Conservation (phyloP, 1,140 invertebrate species). For the Zaprionus inermis region DNA sequence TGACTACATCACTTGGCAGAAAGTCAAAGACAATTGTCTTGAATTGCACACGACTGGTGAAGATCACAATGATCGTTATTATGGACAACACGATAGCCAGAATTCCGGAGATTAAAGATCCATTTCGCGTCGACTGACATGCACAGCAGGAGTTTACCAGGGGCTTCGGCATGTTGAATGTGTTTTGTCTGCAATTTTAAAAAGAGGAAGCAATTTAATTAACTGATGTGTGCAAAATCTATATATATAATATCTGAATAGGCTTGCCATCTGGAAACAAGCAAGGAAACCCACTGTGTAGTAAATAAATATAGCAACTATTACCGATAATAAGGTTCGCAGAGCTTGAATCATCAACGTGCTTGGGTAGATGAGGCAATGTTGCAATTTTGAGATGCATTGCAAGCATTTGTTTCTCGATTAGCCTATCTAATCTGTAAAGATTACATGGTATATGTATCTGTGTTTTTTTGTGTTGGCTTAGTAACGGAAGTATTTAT, state of each 20-base stretch:
- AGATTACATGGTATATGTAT: constrained; percentile 1
- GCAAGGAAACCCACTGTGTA: too few species aligned
- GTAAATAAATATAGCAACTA: too few species aligned
- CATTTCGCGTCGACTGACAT: constrained; percentile 88
- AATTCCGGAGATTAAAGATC: constrained; percentile 88
- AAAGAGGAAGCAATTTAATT: neutral
- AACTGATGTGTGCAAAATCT: neutral
- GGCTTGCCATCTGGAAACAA: too few species aligned
- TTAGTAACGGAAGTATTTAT: constrained; percentile 41
- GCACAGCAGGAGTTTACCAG: constrained; percentile 86
- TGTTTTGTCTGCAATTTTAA: neutral
- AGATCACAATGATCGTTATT: constrained; percentile 85
- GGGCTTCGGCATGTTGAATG: constrained; percentile 69
- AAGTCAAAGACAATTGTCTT: constrained; percentile 85
- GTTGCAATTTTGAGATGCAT: constrained; percentile 25
- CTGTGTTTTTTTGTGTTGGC: constrained; percentile 7
- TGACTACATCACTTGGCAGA: constrained; percentile 86
- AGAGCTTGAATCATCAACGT: neutral
- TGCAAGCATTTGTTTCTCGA: neutral
- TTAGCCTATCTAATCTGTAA: constrained; percentile 21
- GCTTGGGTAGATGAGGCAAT: neutral
- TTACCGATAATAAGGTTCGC: neutral
- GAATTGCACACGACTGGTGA: constrained; percentile 86
- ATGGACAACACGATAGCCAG: constrained; percentile 87
- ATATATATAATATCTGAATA: neutral